Evolutionary conservation across 2,888 invertebrate species (phyloP), one percentile per base, ranked within the genome.

Genomic region (Epirrhoe tristata): DNA sequence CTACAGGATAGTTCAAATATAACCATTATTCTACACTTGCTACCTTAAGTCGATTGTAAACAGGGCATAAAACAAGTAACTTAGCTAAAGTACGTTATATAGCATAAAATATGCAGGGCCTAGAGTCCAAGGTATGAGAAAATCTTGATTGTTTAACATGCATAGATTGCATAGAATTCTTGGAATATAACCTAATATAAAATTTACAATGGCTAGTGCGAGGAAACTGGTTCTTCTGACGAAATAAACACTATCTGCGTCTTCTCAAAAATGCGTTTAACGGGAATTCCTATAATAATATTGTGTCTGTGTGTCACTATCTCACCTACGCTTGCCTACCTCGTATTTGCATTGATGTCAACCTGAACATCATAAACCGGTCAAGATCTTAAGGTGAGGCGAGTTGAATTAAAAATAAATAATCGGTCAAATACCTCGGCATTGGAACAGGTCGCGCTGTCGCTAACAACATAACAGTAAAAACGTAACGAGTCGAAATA

Each of bases 371-470:
- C 46, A 54, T 51, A 67, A 73, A 74, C 73, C 70, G 73, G 74
- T 71, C 70, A 69, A 69, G 39, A 61, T 52, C 34, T 68, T 53
- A 31, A 56, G 54, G 57, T 62, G 67, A 66, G 24, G 66, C 64
- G 39, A 58, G 59, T 56, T 75, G 67, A 66, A 72, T 76, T 43
- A 67, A 71, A 77, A 73, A 70, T 67, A 66, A 72, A 72, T 77
- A 78, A 78, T 77, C 78, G 79, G 80, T 79, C 78, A 78, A 81
- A 76, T 67, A 81, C 82, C 80, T 77, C 69, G 60, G 58, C 54
- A 63, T 67, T 62, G 68, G 71, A 75, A 74, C 78, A 70, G 73
- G 69, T 64, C 60, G 46, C 69, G 72, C 72, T 78, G 74, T 74
- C 74, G 71, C 72, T 76, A 73, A 71, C 56, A 51, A 53, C 46